These are phyloP conservation scores for Luperina nickerlii DNA, from an alignment of 2,888 invertebrate genomes.

Conservation along the genomic window DNA sequence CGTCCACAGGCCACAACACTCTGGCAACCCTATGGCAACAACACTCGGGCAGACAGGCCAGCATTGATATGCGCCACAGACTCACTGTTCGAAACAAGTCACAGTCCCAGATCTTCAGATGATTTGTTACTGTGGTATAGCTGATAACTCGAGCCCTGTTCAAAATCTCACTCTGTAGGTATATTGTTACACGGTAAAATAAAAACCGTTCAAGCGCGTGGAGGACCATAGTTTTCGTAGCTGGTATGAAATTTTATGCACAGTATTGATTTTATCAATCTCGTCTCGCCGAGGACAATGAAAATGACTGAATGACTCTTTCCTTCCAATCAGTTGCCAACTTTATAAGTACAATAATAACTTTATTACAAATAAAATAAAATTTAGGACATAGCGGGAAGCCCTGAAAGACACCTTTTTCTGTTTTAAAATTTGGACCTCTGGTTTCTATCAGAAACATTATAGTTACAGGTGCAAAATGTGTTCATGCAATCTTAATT, in stretches of 20 bases:
- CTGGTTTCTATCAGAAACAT: background rate
- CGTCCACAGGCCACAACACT: no score
- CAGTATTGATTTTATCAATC: background rate
- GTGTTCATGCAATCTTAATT: background rate
- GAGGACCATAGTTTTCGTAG: background rate
- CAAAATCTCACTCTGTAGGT: background rate
- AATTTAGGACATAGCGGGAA: no score
- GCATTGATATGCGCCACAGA: background rate
- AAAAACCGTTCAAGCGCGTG: background rate
- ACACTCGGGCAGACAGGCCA: background rate
- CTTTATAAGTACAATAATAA: background rate
- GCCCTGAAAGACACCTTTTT: background rate
- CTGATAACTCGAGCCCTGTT: background rate
- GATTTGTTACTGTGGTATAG: background rate
- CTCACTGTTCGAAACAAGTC: background rate
- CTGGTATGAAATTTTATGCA: background rate
- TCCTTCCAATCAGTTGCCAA: constrained; percentile 3
- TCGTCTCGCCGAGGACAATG: background rate
- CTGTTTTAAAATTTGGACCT: background rate
- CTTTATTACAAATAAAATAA: background rate
- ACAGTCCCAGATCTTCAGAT: background rate
- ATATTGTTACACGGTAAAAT: background rate
- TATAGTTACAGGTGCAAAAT: background rate
- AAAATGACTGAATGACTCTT: background rate
- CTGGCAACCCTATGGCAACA: no score